A percentile compares a stretch with the other conserved stretches of the same genome.
Conservation (phyloP, 1,140 invertebrate genomes). For the Microplitis mediator region DNA sequence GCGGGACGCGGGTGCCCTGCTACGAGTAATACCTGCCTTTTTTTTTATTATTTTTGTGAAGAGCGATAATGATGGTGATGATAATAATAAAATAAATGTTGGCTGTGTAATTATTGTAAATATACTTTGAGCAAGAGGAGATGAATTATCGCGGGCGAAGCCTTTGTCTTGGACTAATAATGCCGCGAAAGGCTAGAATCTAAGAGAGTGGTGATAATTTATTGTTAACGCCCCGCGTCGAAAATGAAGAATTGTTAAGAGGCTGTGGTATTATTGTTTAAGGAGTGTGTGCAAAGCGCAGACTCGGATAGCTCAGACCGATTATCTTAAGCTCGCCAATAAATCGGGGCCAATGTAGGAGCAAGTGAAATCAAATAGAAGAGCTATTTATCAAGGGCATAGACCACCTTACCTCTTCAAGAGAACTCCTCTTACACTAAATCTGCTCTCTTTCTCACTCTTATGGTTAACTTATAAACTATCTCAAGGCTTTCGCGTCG, state of each 20-base stretch:
- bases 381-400: constrained; percentile 17
- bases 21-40: too few species aligned
- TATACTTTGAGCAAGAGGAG: constrained; percentile 31
- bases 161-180: constrained; percentile 43
- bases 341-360: constrained; percentile 3
- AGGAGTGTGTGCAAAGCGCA: not conserved
- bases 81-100: too few species aligned
- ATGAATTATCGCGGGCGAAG: constrained; percentile 33
- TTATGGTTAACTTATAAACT: not conserved
- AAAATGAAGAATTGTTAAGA: not conserved
- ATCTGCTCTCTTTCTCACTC: not conserved
- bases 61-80: constrained; percentile 2
- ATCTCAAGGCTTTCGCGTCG: too few species aligned
- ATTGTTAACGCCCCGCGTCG: constrained; percentile 29
- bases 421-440: not conserved
- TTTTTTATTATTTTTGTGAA: not conserved
- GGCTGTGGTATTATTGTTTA: not conserved
- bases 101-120: constrained; percentile 44
- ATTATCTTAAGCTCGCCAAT: not conserved
- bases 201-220: constrained; percentile 32
- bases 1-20: too few species aligned
- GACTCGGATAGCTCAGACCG: not conserved
- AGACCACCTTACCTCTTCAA: not conserved
- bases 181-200: constrained; percentile 26
- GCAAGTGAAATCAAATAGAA: constrained; percentile 30